Conservation (phyloP, 2,888 invertebrate genomes). For the Drosophila meridiana region DNA sequence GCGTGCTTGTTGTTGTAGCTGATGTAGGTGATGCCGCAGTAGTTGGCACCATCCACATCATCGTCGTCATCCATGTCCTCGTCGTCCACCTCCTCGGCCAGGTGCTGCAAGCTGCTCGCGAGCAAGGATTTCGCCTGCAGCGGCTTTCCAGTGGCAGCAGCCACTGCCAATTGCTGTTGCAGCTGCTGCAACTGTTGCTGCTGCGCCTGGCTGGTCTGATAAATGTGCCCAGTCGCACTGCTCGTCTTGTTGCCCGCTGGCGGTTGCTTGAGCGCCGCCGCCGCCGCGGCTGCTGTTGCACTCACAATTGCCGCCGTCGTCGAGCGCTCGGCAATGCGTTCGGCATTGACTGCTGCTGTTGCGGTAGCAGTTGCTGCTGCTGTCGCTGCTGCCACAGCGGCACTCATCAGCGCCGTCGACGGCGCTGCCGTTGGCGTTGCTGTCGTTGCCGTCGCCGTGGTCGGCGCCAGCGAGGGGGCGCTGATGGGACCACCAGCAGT, state of each 20-base stretch:
- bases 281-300: slow-evolving; percentile 51
- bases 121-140: slow-evolving; percentile 98
- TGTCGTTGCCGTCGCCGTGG: slow-evolving; percentile 44
- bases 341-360: slow-evolving; percentile 33
- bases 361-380: slow-evolving; percentile 45
- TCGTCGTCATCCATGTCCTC: slow-evolving; percentile 98
- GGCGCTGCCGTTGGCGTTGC: slow-evolving; percentile 49
- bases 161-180: slow-evolving; percentile 91
- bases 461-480: slow-evolving; percentile 69
- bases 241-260: slow-evolving; percentile 91
- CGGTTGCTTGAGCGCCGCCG: slow-evolving; percentile 55
- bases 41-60: slow-evolving; percentile 96
- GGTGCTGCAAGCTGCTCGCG: slow-evolving; percentile 97
- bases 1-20: slow-evolving; percentile 93
- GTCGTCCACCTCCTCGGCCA: slow-evolving; percentile 97
- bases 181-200: slow-evolving; percentile 74
- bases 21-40: slow-evolving; percentile 88
- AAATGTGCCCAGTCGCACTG: slow-evolving; percentile 86
- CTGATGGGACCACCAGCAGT: slow-evolving; percentile 82
- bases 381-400: slow-evolving; percentile 63
- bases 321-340: slow-evolving; percentile 52
- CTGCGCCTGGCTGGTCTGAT: slow-evolving; percentile 68
- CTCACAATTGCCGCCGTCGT: slow-evolving; percentile 63
- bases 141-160: slow-evolving; percentile 97
- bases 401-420: slow-evolving; percentile 60